A percentile compares a stretch with the other conserved stretches of the same genome.
Evolutionary conservation across 2,113 vertebrate species (phyloP).

Genomic region (Psophia crepitans): DNA sequence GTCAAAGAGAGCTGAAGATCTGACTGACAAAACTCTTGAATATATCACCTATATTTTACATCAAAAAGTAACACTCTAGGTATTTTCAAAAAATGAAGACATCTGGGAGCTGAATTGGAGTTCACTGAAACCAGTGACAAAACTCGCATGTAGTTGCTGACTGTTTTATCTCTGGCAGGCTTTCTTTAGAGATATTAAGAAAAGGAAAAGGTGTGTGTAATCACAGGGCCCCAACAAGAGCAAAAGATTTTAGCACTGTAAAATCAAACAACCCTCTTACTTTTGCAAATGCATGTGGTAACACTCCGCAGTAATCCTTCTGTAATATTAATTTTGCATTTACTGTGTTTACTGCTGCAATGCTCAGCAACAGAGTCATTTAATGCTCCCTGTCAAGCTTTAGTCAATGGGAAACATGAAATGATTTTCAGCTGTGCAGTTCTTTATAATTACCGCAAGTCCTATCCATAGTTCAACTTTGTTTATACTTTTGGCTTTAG

Average conservation of each 20-base stretch:
- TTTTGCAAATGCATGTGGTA: neutral
- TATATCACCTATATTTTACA: neutral
- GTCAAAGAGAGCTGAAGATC: neutral
- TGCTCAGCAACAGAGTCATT: neutral
- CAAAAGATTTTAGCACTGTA: neutral
- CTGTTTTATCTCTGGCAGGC: neutral
- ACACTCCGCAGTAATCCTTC: neutral
- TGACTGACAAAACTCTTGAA: neutral
- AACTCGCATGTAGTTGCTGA: neutral
- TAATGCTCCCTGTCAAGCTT: neutral
- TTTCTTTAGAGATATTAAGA: neutral
- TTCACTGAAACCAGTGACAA: neutral
- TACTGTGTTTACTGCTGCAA: neutral
- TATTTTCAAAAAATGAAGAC: slow-evolving; percentile 10
- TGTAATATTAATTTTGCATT: neutral
- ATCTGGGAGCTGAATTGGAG: neutral
- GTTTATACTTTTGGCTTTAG: neutral
- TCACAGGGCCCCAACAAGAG: neutral
- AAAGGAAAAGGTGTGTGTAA: neutral
- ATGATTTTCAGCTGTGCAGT: neutral
- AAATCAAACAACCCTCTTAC: neutral
- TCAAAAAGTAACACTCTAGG: neutral
- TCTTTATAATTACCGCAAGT: neutral
- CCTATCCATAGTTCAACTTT: neutral
- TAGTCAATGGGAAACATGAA: neutral